Conservation (phyloP, 2,113 vertebrate genomes). For the Muntiacus reevesi region DNA sequence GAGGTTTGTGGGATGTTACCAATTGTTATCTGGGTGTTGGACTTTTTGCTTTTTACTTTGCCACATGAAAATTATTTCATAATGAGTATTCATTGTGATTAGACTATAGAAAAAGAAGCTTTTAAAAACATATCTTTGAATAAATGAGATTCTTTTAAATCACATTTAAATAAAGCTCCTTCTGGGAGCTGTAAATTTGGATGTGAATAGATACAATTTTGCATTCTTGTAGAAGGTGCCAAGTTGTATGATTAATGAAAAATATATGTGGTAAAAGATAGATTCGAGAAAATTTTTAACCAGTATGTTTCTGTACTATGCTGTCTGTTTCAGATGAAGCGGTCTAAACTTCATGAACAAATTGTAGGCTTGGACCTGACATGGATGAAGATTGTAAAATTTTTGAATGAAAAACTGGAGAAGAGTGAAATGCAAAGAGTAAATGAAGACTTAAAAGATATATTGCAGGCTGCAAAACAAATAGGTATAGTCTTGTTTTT, state of each 20-base stretch:
- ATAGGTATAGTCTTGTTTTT: slow-evolving; percentile 85
- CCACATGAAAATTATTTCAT: background rate
- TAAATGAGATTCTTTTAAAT: background rate
- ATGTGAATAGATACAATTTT: background rate
- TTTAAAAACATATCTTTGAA: slow-evolving; percentile 25
- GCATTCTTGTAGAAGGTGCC: background rate
- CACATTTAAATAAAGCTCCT: background rate
- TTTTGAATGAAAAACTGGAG: slow-evolving; percentile 89
- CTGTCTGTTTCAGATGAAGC: slow-evolving; percentile 85
- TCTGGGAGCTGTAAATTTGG: background rate
- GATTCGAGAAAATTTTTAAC: slow-evolving; percentile 27
- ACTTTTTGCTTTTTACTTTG: slow-evolving; percentile 1
- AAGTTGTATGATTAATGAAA: slow-evolving; percentile 37
- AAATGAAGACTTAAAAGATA: slow-evolving; percentile 88
- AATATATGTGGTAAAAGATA: background rate
- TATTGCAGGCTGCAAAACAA: slow-evolving; percentile 93
- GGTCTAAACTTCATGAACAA: slow-evolving; percentile 88
- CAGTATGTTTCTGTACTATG: background rate
- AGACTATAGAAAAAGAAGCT: background rate
- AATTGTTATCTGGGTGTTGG: background rate
- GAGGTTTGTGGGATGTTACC: background rate
- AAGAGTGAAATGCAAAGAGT: slow-evolving; percentile 85
- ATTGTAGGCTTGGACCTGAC: slow-evolving; percentile 88
- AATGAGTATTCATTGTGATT: slow-evolving; percentile 12
- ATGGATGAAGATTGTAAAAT: slow-evolving; percentile 93